Base-by-base conservation (phyloP, 1,140 invertebrate species). In the Babylonia areolata region DNA sequence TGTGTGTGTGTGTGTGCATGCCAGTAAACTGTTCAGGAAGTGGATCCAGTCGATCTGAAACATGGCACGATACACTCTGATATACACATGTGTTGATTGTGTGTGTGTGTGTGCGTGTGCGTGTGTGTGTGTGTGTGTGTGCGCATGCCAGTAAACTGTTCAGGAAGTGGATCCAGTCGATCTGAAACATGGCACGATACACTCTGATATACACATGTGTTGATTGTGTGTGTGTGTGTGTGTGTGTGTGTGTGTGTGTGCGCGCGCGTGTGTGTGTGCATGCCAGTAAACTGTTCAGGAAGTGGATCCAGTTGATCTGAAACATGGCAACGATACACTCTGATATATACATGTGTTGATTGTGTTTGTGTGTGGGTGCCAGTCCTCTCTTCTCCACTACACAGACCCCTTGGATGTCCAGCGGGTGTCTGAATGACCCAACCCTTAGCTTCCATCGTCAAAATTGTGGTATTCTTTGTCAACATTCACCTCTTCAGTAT, bases 101-200 rank as follows among this genome's bases (percentile, higher is more conserved):
- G 58, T 69, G 58, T 69, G 58, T 69, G 58, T 69, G 58, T 69
- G 58, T 69, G 58, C 23, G 58, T 69, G 58, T 69, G 58, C n/a
- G 6, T 69, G 58, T 69, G 58, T 69, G 58, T 69, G 58, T 69
- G 58, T 69, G 58, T 69, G 58, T 69, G 58, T 69, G 58, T 69
- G 58, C 23, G 58, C 23, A 23, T 69, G 58, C n/a, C 6, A 11
- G 58, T 69, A 98, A 92, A 0, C 94, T 96, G 92, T 97, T 97
- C 90, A 98, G 96, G 91, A 98, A 98, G 75, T 96, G 95, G 85
- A 96, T 92, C 97, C 97, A 98, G 12, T 97, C 96, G 35, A 98
- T 96, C 90, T 96, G 94, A 87, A 87, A 79, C 39, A 73, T 75
- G 90, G 42, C 5, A 20, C 9, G 46, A 17, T 51, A 0, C 46